Conservation (phyloP, 2,113 vertebrate species). For the Salvelinus namaycush region DNA sequence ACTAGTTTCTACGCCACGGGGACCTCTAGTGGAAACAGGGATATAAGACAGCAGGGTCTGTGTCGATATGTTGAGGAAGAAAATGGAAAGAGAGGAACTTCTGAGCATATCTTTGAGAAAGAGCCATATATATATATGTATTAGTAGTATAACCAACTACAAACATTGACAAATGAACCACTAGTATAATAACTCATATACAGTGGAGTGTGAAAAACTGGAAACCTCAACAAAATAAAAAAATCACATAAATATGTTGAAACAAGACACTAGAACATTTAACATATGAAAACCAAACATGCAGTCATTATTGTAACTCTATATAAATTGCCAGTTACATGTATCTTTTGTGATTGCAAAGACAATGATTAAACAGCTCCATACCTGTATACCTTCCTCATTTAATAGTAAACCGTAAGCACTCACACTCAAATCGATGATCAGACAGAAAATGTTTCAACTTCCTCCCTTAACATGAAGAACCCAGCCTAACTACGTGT, state of each 20-base stretch:
- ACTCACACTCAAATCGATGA: slow-evolving; percentile 51
- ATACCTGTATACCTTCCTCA: neutral
- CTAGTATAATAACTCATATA: neutral
- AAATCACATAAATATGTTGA: no score
- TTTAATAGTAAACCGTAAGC: slow-evolving; percentile 28
- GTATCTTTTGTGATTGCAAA: neutral
- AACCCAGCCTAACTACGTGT: slow-evolving; percentile 62
- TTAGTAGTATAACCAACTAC: neutral
- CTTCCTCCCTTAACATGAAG: slow-evolving; percentile 43
- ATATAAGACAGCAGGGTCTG: neutral
- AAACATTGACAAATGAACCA: no score
- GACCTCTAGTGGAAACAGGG: slow-evolving; percentile 89
- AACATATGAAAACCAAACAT: slow-evolving; percentile 14
- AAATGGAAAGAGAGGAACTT: neutral
- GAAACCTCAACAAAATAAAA: neutral
- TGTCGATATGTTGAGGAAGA: neutral
- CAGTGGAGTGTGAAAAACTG: neutral
- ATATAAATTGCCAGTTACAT: neutral
- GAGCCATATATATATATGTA: neutral
- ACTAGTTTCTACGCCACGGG: slow-evolving; percentile 84
- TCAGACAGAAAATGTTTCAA: slow-evolving; percentile 55
- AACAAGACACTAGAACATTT: slow-evolving; percentile 17
- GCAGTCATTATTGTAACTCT: neutral
- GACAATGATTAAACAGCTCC: neutral
- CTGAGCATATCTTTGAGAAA: neutral